Conservation (phyloP, 2,888 invertebrate genomes). For the Leucozona laternaria region DNA sequence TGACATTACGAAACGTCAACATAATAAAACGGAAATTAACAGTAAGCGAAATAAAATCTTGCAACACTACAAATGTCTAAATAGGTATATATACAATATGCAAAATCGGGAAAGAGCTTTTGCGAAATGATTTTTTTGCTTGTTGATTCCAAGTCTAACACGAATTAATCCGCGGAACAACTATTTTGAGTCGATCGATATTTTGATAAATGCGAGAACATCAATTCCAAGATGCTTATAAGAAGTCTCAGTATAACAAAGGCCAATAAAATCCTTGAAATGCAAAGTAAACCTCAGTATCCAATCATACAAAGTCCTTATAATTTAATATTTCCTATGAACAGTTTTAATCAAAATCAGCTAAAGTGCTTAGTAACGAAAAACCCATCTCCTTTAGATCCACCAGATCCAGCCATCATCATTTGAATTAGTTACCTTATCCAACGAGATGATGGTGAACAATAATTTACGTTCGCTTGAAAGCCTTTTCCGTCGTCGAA, state of each 20-base stretch:
- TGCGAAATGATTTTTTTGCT: no score
- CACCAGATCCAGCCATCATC: neutral
- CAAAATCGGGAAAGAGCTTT: no score
- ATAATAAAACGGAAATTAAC: no score
- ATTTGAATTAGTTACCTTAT: constrained; percentile 24
- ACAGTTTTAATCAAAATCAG: constrained; percentile 29
- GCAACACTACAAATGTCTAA: no score
- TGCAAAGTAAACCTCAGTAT: neutral
- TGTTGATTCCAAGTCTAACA: no score
- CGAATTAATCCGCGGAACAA: no score
- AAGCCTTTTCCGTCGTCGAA: neutral
- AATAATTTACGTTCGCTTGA: neutral
- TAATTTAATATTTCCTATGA: constrained; percentile 11
- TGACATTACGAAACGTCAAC: no score
- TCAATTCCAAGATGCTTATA: neutral
- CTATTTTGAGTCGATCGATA: no score
- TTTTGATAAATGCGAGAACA: no score
- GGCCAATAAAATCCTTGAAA: neutral
- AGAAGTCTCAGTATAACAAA: neutral
- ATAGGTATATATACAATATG: no score
- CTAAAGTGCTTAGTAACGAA: neutral
- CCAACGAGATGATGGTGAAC: constrained; percentile 17
- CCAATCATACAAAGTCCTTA: constrained; percentile 14
- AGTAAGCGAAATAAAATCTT: no score
- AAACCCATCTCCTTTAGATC: neutral